Conservation (phyloP, 2,797 vertebrate species). For the Chaunax sp. region DNA sequence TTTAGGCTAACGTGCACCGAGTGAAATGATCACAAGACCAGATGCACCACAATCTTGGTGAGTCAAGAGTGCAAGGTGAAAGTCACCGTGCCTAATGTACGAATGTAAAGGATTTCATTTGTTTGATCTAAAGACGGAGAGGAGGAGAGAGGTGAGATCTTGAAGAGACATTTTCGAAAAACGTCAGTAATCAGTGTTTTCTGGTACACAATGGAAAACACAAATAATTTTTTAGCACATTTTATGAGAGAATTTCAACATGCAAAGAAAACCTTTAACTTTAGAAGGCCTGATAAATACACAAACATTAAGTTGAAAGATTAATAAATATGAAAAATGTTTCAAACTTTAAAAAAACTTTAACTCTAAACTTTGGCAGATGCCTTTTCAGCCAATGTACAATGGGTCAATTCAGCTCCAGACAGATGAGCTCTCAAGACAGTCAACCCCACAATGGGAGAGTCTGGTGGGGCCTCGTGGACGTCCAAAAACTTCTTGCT, state of each 20-base stretch:
- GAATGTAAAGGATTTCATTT: no score
- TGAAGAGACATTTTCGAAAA: neutral
- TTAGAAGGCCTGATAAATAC: neutral
- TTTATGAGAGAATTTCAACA: no score
- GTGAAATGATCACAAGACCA: no score
- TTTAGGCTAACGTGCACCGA: neutral
- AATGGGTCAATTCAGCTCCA: conserved; percentile 18
- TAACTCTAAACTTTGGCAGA: conserved; percentile 10
- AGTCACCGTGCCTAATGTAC: no score
- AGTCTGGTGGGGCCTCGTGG: conserved; percentile 16
- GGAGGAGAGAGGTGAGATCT: no score
- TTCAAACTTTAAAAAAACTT: neutral
- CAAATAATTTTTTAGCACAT: no score
- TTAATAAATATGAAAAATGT: neutral
- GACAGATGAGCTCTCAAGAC: conserved; percentile 5
- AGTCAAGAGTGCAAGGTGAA: no score
- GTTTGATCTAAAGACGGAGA: no score
- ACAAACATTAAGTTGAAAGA: neutral
- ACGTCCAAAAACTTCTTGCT: conserved; percentile 11
- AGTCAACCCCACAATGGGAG: neutral
- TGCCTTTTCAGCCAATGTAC: conserved; percentile 10
- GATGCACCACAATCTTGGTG: no score
- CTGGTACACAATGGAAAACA: no score
- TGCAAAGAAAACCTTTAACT: neutral
- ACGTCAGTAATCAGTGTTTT: neutral